These are phyloP conservation scores for Drosophila fuyamai DNA, from an alignment of 1,140 invertebrate species.

Conservation along the genomic window DNA sequence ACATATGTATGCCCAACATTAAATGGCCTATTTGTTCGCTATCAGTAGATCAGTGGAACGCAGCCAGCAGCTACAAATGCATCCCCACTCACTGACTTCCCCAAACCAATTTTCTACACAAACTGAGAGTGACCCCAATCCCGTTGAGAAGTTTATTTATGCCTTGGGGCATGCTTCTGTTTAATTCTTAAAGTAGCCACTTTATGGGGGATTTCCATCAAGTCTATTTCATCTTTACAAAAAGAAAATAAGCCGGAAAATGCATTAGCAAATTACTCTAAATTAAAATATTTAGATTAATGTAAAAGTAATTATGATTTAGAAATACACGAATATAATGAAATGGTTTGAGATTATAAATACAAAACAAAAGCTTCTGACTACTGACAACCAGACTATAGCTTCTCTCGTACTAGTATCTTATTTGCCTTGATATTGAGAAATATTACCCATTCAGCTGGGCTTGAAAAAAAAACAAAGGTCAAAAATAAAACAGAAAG, in stretches of 20 bases:
- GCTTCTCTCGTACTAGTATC: too few relatives aligned
- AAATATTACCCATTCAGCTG: too few relatives aligned
- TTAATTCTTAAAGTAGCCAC: slow-evolving; percentile 16
- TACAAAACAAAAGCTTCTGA: too few relatives aligned
- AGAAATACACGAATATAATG: neutral
- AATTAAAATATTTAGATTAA: neutral
- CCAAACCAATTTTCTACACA: slow-evolving; percentile 33
- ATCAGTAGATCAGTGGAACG: slow-evolving; percentile 52
- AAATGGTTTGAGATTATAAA: too few relatives aligned
- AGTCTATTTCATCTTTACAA: neutral
- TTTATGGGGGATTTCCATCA: slow-evolving; percentile 7
- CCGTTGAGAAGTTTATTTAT: slow-evolving; percentile 43
- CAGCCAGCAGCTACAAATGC: slow-evolving; percentile 2
- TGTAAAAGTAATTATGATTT: neutral
- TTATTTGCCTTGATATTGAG: too few relatives aligned
- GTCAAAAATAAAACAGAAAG: neutral
- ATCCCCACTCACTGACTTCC: neutral
- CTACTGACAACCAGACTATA: too few relatives aligned
- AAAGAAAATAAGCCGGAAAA: slow-evolving; percentile 12
- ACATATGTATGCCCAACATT: slow-evolving; percentile 47
- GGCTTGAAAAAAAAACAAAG: neutral
- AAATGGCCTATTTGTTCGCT: slow-evolving; percentile 61
- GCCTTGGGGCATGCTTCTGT: slow-evolving; percentile 12
- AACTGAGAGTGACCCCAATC: slow-evolving; percentile 28
- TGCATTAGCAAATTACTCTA: slow-evolving; percentile 9